Percentiles rank a stretch among this genome's conserved stretches.
Conservation (phyloP, 2,797 vertebrate genomes). For the Lutjanus argentimaculatus region DNA sequence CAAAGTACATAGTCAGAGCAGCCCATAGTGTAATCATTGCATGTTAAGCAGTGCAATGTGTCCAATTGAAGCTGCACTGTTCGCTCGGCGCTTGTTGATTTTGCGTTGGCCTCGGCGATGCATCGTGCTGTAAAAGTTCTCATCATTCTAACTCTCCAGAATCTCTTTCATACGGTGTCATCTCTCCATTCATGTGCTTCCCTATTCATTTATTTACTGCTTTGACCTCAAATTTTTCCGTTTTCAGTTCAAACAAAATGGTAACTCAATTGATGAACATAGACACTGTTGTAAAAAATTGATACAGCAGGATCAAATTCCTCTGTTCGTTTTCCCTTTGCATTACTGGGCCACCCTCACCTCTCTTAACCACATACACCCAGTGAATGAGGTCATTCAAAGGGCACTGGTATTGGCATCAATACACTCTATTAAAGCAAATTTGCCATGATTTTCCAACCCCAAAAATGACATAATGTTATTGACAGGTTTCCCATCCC, state of each 20-base stretch:
- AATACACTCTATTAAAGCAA: slow-evolving; percentile 45
- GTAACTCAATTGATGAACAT: slow-evolving; percentile 81
- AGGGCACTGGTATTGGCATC: slow-evolving; percentile 52
- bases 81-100: slow-evolving; percentile 35
- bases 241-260: slow-evolving; percentile 83
- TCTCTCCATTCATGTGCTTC: slow-evolving; percentile 84
- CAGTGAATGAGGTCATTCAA: slow-evolving; percentile 74
- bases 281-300: slow-evolving; percentile 64
- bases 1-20: slow-evolving; percentile 56
- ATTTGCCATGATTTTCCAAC: slow-evolving; percentile 66
- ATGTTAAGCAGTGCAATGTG: slow-evolving; percentile 70
- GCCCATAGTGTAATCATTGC: slow-evolving; percentile 45
- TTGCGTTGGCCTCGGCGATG: slow-evolving; percentile 29
- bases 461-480: slow-evolving; percentile 84
- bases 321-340: slow-evolving; percentile 68
- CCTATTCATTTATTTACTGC: slow-evolving; percentile 85
- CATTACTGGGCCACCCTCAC: slow-evolving; percentile 74
- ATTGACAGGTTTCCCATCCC: slow-evolving; percentile 40
- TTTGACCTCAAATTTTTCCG: slow-evolving; percentile 77
- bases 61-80: slow-evolving; percentile 45
- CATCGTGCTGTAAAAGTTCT: slow-evolving; percentile 45
- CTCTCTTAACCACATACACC: slow-evolving; percentile 68
- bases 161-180: slow-evolving; percentile 71
- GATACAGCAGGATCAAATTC: slow-evolving; percentile 77
- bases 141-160: slow-evolving; percentile 67